Conservation (phyloP, 2,113 vertebrate species). For the Xiphophorus maculatus region DNA sequence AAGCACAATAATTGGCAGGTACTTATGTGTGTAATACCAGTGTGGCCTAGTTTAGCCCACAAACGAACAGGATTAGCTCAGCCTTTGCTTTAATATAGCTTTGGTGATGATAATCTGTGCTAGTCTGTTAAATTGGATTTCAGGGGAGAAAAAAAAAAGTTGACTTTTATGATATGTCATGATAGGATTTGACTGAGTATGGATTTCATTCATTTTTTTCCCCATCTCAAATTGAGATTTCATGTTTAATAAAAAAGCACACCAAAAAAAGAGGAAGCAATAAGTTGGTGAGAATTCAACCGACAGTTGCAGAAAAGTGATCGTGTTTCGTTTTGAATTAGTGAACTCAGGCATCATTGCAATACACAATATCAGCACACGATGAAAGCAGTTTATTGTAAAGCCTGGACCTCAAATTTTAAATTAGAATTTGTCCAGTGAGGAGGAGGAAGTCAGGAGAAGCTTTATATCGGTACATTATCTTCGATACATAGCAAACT, state of each 20-base stretch:
- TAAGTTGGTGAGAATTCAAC: not conserved
- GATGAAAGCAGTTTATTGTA: not conserved
- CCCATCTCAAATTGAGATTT: not conserved
- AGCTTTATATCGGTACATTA: not conserved
- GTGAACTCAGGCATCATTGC: not conserved
- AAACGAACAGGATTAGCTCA: slow-evolving; percentile 67
- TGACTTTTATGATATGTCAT: slow-evolving; percentile 21
- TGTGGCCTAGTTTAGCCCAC: slow-evolving; percentile 74
- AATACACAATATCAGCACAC: not conserved
- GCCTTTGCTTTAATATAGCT: slow-evolving; percentile 51
- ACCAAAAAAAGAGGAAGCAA: not conserved
- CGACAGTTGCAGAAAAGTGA: not conserved
- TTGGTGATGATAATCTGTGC: slow-evolving; percentile 56
- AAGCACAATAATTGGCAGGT: slow-evolving; percentile 67
- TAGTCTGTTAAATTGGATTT: slow-evolving; percentile 60
- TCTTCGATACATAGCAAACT: not conserved
- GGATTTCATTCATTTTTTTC: slow-evolving; percentile 1
- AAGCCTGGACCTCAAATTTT: not conserved
- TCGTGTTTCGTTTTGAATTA: not conserved
- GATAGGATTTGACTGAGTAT: slow-evolving; percentile 20
- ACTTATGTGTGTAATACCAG: slow-evolving; percentile 65
- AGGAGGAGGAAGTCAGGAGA: not conserved
- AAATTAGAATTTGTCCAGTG: not conserved
- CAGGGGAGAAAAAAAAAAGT: slow-evolving; percentile 40
- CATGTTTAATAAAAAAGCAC: not conserved